Evolutionary conservation across 2,888 invertebrate species (phyloP).

Genomic region (Tenthredo scrophulariae): DNA sequence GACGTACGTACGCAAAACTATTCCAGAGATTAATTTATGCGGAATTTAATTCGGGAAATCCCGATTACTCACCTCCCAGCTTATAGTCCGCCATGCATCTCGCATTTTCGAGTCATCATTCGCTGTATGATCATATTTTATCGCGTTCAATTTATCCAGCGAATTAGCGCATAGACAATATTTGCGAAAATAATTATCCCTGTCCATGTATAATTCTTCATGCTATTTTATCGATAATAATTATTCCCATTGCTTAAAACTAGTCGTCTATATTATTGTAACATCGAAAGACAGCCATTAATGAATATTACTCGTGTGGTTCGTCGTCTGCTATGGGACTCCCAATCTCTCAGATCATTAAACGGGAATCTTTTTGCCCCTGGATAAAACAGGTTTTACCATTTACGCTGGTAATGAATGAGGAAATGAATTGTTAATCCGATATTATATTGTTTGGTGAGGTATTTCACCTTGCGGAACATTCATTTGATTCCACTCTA

Average conservation of each 20-base stretch:
- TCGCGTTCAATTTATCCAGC: slow-evolving; percentile 58
- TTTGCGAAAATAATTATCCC: slow-evolving; percentile 58
- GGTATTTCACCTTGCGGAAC: slow-evolving; percentile 24
- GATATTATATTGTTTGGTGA: slow-evolving; percentile 2
- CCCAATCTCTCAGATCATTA: slow-evolving; percentile 1
- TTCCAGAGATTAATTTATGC: slow-evolving; percentile 8
- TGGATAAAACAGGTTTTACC: neutral
- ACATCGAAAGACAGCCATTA: neutral
- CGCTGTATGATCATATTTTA: slow-evolving; percentile 57
- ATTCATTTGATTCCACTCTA: neutral
- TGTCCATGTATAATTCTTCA: neutral
- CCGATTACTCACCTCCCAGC: slow-evolving; percentile 50
- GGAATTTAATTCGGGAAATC: slow-evolving; percentile 15
- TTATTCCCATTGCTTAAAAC: neutral
- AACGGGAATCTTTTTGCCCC: neutral
- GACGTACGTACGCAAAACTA: neutral
- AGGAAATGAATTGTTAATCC: neutral
- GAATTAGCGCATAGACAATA: slow-evolving; percentile 61
- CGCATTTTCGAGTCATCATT: slow-evolving; percentile 45
- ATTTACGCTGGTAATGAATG: neutral
- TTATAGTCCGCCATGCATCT: slow-evolving; percentile 40
- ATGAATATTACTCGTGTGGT: neutral
- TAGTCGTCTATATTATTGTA: neutral
- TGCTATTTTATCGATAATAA: neutral
- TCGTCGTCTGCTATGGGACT: slow-evolving; percentile 40